Percentiles rank a stretch among this genome's conserved stretches.
phyloP scores from a whole-genome alignment of 2,113 vertebrate species.

The Phodopus roborovskii region DNA sequence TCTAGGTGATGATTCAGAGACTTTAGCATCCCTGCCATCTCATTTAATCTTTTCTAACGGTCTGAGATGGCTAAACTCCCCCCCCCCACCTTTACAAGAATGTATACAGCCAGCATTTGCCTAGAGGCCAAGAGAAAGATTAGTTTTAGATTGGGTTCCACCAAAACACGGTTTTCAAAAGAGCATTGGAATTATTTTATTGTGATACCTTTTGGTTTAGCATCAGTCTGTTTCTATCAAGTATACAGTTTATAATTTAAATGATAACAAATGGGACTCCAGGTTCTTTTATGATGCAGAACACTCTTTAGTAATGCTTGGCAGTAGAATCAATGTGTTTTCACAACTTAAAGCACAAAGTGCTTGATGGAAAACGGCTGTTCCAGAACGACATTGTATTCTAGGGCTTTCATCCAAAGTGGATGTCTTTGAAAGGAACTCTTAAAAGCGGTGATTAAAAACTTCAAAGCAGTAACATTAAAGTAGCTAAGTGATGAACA shows the following conservation, averaged over 20 bases:
- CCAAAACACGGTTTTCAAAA: constrained; percentile 42
- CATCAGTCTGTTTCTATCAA: constrained; percentile 31
- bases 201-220: constrained; percentile 20
- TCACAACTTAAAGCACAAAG: constrained; percentile 59
- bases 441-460: constrained; percentile 65
- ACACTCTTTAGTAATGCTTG: background rate
- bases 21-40: background rate
- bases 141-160: constrained; percentile 57
- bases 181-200: constrained; percentile 52
- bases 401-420: constrained; percentile 43
- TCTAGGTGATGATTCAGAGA: constrained; percentile 10
- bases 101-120: background rate
- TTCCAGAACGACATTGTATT: constrained; percentile 48
- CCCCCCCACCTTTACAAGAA: background rate
- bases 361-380: constrained; percentile 62
- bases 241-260: constrained; percentile 52
- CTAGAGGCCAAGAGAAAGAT: background rate
- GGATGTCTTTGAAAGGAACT: constrained; percentile 60
- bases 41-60: background rate
- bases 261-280: constrained; percentile 55
- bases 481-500: constrained; percentile 42
- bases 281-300: constrained; percentile 67
- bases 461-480: constrained; percentile 22
- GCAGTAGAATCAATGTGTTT: constrained; percentile 61
- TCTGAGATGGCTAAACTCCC: background rate